A percentile compares a stretch with the other conserved stretches of the same genome.
Conservation (phyloP, 1,140 invertebrate genomes). For the Leptinotarsa undecemlineata region DNA sequence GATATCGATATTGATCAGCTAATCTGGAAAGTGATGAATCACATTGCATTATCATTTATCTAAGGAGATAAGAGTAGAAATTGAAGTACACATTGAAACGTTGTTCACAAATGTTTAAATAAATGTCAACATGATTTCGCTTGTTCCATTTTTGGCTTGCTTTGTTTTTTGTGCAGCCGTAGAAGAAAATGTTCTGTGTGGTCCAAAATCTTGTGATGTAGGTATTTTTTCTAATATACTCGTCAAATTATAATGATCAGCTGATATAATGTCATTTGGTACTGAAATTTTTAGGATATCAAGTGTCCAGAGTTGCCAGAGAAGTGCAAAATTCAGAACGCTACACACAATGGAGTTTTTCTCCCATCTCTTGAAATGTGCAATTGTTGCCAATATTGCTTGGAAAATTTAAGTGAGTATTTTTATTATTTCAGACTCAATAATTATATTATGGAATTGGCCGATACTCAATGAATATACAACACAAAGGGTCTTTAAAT, state of each 20-base stretch:
- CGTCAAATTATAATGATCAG: neutral
- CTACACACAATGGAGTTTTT: conserved; percentile 57
- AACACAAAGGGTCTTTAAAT: neutral
- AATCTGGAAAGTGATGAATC: too few relatives aligned
- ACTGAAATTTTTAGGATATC: conserved; percentile 14
- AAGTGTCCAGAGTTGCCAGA: conserved; percentile 49
- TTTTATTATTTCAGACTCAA: neutral
- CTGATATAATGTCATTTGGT: neutral
- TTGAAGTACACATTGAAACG: too few relatives aligned
- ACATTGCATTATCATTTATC: too few relatives aligned
- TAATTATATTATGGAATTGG: neutral
- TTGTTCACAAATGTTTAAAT: too few relatives aligned
- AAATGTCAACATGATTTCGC: too few relatives aligned
- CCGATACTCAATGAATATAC: neutral
- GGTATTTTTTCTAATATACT: neutral
- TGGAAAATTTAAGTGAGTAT: conserved; percentile 56
- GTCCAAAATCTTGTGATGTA: conserved; percentile 12
- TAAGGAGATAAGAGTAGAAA: too few relatives aligned
- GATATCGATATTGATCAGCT: too few relatives aligned
- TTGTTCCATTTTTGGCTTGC: neutral
- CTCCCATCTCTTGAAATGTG: conserved; percentile 60
- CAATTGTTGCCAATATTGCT: conserved; percentile 64
- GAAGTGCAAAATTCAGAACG: conserved; percentile 58
- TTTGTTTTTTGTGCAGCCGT: neutral
- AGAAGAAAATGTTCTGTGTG: conserved; percentile 12